Conservation (phyloP, 35 echinoderm and acorn worm genomes). For the Amphiura filiformis region DNA sequence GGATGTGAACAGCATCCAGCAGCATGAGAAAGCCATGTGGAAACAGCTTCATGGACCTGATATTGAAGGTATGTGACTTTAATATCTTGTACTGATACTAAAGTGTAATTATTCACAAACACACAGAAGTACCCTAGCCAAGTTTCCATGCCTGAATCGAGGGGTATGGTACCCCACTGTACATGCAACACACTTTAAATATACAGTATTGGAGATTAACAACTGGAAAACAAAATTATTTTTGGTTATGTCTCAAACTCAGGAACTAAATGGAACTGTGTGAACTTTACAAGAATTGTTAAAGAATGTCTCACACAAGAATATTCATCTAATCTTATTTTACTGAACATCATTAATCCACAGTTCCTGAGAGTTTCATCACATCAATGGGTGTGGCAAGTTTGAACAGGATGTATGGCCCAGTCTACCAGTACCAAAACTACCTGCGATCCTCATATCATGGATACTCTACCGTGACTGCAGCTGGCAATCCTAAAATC, state of each 20-base stretch:
- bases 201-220: neutral
- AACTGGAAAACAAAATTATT: neutral
- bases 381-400: neutral
- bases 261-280: no score
- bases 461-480: no score
- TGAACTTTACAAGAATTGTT: no score
- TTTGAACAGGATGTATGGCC: neutral
- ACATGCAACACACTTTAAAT: neutral
- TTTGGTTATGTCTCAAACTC: neutral
- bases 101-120: no score
- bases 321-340: no score
- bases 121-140: neutral
- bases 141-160: neutral
- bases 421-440: neutral
- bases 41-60: conserved; percentile 39
- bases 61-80: conserved; percentile 27
- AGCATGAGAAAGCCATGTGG: conserved; percentile 59
- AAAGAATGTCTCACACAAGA: no score
- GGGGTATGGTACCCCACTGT: neutral
- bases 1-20: conserved; percentile 59
- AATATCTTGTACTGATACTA: no score
- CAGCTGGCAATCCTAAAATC: no score
- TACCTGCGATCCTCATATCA: neutral
- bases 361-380: neutral
- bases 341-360: no score